Conservation (phyloP, 2,113 vertebrate species). For the Silurus meridionalis region DNA sequence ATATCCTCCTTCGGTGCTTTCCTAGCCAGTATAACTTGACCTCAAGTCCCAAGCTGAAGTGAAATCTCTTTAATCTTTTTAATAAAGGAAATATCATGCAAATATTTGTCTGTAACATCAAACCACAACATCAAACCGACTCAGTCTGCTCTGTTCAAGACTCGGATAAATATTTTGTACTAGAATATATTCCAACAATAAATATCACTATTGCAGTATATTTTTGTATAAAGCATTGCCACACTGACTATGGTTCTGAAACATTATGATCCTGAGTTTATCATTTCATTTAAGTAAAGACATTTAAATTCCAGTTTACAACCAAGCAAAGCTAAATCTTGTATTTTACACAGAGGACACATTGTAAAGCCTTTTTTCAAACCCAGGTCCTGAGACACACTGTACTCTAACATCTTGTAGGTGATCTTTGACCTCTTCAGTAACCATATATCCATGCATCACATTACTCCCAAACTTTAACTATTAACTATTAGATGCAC, state of each 20-base stretch:
- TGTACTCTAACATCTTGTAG: not conserved
- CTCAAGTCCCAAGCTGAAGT: not conserved
- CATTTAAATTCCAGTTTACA: constrained; percentile 12
- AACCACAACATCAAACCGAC: not conserved
- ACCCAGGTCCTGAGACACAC: not conserved
- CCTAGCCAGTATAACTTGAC: constrained; percentile 11
- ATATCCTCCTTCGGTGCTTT: not conserved
- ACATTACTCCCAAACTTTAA: not conserved
- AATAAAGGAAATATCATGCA: not conserved
- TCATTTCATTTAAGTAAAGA: constrained; percentile 48
- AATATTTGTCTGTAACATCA: not conserved
- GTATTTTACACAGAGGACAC: constrained; percentile 5
- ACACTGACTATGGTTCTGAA: not conserved
- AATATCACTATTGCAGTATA: not conserved
- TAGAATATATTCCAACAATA: not conserved
- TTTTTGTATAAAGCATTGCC: not conserved
- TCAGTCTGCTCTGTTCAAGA: not conserved
- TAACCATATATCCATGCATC: not conserved
- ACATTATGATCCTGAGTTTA: constrained; percentile 15
- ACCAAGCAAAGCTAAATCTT: too few species aligned
- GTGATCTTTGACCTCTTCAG: not conserved
- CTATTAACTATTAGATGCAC: not conserved
- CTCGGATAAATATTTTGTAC: constrained; percentile 6
- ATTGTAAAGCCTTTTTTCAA: not conserved
- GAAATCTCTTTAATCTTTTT: constrained; percentile 2